Conservation (phyloP, 2,797 vertebrate species). For the Pachyuromys duprasi region DNA sequence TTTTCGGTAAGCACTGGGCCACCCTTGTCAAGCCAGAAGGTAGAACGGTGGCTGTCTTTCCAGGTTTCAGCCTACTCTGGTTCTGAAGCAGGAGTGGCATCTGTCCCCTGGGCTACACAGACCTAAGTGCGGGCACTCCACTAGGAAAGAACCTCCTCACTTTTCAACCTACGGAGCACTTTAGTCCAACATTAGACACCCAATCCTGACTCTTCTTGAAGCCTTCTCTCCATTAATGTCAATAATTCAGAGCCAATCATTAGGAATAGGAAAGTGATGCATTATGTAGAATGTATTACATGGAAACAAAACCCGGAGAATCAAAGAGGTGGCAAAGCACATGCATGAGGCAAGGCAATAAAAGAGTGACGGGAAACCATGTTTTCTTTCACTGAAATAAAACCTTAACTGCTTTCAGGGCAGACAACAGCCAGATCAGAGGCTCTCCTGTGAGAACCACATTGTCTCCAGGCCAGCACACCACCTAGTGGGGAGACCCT, state of each 20-base stretch:
- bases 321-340: not conserved
- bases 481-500: not conserved
- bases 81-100: not conserved
- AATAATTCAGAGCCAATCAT: conserved; percentile 27
- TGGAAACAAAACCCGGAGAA: not conserved
- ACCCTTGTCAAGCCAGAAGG: rapidly evolving
- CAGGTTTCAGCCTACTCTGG: not conserved
- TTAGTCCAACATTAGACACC: not conserved
- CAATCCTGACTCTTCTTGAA: not conserved
- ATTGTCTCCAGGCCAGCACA: not conserved
- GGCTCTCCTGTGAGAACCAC: not conserved
- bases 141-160: not conserved
- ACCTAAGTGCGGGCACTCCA: not conserved
- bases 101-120: not conserved
- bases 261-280: not conserved
- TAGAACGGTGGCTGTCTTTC: not conserved
- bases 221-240: conserved; percentile 38
- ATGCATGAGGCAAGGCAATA: not conserved
- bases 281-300: not conserved
- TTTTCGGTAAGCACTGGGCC: not conserved
- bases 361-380: not conserved
- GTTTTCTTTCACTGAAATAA: not conserved
- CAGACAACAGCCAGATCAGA: not conserved
- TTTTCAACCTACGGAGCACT: not conserved
- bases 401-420: not conserved